phyloP scores from a whole-genome alignment of 2,797 vertebrate species.

The Xiphorhynchus erythropygius region DNA sequence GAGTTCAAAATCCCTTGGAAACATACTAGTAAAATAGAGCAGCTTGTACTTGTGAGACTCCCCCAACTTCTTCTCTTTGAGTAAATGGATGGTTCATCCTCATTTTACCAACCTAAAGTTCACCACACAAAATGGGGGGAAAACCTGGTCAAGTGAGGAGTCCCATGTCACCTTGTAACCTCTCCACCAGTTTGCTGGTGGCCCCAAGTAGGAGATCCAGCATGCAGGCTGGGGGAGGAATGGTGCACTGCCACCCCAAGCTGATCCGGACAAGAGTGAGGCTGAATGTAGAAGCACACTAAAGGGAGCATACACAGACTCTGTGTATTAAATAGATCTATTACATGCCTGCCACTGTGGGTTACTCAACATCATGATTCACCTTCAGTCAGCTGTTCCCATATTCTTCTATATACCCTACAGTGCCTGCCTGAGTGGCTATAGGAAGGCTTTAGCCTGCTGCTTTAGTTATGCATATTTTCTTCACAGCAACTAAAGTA shows the following conservation, averaged over 20 bases:
- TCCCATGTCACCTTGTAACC: not conserved
- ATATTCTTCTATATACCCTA: not conserved
- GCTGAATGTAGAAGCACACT: not conserved
- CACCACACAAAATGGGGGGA: rapidly evolving
- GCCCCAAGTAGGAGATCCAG: not conserved
- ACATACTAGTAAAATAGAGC: rapidly evolving
- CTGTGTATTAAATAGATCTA: not conserved
- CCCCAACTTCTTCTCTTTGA: not conserved
- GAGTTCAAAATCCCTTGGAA: not conserved
- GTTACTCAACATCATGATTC: not conserved
- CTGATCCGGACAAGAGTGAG: rapidly evolving
- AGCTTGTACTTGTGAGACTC: not conserved
- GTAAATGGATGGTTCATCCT: not conserved
- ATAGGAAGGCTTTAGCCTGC: not conserved
- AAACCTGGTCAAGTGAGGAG: not conserved
- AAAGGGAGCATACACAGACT: not conserved
- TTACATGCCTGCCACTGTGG: not conserved
- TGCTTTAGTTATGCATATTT: not conserved
- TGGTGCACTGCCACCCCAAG: not conserved
- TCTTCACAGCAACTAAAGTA: not conserved
- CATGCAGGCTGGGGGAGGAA: rapidly evolving
- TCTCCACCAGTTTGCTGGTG: not conserved
- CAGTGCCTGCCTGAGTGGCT: not conserved
- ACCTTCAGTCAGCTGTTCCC: not conserved
- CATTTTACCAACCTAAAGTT: not conserved